Percentiles rank a stretch among this genome's conserved stretches.
Evolutionary conservation across 2,888 invertebrate species (phyloP).

Genomic region (Drosophila atroscutellata): DNA sequence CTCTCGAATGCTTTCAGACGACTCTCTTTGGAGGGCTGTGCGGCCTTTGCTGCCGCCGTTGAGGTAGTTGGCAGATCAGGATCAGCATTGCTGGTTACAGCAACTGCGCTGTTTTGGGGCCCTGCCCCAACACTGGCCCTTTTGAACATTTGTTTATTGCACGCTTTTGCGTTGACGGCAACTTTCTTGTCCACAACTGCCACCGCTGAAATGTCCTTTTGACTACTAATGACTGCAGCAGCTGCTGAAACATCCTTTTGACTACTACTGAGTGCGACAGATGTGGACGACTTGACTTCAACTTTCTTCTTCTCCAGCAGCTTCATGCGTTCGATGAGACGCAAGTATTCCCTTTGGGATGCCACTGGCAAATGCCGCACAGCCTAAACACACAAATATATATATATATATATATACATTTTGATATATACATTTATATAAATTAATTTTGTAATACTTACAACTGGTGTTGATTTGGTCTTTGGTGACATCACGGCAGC

Average conservation of each 20-base stretch:
- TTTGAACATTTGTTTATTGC: slow-evolving; percentile 14
- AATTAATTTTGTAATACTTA: slow-evolving; percentile 53
- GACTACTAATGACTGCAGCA: not conserved
- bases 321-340: slow-evolving; percentile 83
- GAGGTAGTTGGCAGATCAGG: slow-evolving; percentile 28
- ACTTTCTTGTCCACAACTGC: not conserved
- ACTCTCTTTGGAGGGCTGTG: slow-evolving; percentile 58
- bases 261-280: not conserved
- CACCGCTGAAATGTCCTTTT: no score
- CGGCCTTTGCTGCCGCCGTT: slow-evolving; percentile 3
- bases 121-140: not conserved
- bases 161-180: not conserved
- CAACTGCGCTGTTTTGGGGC: not conserved
- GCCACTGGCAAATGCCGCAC: slow-evolving; percentile 84
- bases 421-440: not conserved
- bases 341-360: slow-evolving; percentile 84
- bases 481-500: slow-evolving; percentile 3
- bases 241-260: not conserved
- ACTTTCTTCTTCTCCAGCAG: slow-evolving; percentile 79
- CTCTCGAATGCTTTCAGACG: slow-evolving; percentile 78
- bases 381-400: slow-evolving; percentile 66
- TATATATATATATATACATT: not conserved
- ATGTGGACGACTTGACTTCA: not conserved
- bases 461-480: slow-evolving; percentile 72
- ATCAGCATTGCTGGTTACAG: not conserved